These are phyloP conservation scores for Sternotherus odoratus DNA, from an alignment of 2,797 vertebrate genomes.

Conservation along the genomic window DNA sequence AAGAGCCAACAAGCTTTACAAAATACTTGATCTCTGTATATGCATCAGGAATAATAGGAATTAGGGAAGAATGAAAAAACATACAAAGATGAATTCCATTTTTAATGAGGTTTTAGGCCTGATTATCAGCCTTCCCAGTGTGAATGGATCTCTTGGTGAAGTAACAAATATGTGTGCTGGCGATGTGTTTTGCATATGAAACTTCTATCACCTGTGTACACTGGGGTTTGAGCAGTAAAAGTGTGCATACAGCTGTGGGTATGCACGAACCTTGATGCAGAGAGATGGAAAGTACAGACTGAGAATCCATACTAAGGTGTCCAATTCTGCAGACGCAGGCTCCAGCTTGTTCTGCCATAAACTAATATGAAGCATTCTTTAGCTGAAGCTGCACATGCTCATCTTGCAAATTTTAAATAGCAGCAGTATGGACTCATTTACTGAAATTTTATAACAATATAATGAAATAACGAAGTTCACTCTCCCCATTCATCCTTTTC, in stretches of 20 bases:
- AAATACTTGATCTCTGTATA: slow-evolving; percentile 19
- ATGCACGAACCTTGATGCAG: background rate
- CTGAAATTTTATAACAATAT: background rate
- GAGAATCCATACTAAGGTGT: background rate
- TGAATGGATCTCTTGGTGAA: background rate
- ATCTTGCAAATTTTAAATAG: background rate
- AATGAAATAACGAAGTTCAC: accelerated
- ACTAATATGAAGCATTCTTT: background rate
- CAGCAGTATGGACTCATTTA: background rate
- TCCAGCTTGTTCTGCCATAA: background rate
- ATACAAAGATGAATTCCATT: background rate
- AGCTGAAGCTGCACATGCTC: background rate
- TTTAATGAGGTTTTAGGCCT: background rate
- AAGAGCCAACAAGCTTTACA: slow-evolving; percentile 43
- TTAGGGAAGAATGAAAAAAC: background rate
- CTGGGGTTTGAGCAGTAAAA: background rate
- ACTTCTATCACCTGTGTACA: background rate
- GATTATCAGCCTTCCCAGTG: background rate
- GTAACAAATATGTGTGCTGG: background rate
- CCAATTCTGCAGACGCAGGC: background rate
- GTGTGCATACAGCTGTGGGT: accelerated
- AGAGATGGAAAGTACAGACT: background rate
- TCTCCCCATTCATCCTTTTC: background rate
- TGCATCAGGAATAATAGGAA: slow-evolving; percentile 16
- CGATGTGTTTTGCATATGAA: background rate